phyloP scores from a whole-genome alignment of 2,888 invertebrate genomes.

The Rutpela maculata region DNA sequence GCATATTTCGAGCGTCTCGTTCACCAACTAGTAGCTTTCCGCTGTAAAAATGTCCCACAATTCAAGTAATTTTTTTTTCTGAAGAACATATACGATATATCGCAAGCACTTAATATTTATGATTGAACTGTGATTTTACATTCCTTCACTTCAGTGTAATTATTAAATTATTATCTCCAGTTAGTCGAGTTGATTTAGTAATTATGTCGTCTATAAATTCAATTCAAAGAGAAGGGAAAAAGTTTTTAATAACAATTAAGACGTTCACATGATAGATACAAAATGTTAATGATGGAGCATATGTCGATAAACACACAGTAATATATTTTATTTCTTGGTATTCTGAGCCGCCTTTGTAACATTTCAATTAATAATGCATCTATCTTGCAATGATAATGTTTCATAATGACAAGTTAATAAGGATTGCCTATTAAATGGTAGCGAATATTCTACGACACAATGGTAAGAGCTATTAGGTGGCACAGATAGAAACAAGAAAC shows the following conservation, averaged over 20 bases:
- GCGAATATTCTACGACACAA: neutral
- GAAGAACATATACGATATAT: neutral
- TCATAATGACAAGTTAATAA: neutral
- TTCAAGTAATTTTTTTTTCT: neutral
- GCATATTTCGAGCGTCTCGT: no score
- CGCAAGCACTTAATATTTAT: neutral
- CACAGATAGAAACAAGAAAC: neutral
- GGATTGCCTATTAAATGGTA: neutral
- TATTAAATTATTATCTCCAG: constrained; percentile 4
- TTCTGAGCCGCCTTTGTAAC: constrained; percentile 3
- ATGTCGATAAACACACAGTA: constrained; percentile 15
- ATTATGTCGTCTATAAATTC: constrained; percentile 9
- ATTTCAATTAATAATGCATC: constrained; percentile 26
- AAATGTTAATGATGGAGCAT: constrained; percentile 19
- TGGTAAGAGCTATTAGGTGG: neutral
- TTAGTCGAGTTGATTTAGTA: neutral
- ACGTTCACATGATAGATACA: constrained; percentile 29
- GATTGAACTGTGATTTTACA: neutral
- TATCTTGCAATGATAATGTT: neutral
- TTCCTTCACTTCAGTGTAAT: neutral
- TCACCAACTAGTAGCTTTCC: no score
- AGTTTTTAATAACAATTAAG: constrained; percentile 21
- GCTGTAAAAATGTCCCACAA: neutral
- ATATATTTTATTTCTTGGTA: constrained; percentile 1
- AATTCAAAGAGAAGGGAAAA: neutral